Evolutionary conservation across 2,888 invertebrate genomes (phyloP).

Genomic region (Erannis defoliaria): DNA sequence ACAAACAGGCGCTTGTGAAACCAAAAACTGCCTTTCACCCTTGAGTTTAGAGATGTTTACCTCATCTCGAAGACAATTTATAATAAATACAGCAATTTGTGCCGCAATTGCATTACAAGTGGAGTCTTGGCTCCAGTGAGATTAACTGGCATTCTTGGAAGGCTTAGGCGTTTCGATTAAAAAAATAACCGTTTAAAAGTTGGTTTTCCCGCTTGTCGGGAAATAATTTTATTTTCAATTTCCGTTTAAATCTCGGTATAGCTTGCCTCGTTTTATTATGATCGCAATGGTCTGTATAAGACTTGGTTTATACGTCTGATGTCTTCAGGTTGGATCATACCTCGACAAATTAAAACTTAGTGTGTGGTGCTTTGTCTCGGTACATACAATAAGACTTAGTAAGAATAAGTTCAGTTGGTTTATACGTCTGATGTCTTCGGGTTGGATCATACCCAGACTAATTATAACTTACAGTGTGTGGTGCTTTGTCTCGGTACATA

Average conservation of each 20-base stretch:
- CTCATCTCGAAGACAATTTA: not conserved
- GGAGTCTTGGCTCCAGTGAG: not conserved
- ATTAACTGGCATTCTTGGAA: constrained; percentile 3
- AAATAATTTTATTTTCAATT: not conserved
- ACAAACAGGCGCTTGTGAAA: too few species aligned
- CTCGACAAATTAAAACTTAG: too few species aligned
- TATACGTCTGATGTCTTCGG: too few species aligned
- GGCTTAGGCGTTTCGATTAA: not conserved
- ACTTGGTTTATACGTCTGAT: too few species aligned
- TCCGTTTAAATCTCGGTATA: not conserved
- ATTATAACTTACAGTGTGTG: too few species aligned
- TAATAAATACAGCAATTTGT: not conserved
- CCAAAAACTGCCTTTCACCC: too few species aligned
- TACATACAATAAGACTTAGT: too few species aligned
- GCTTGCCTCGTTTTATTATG: not conserved
- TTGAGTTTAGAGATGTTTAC: not conserved
- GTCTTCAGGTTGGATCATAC: too few species aligned
- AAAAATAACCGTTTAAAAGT: not conserved
- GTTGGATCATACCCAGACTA: too few species aligned
- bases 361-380: too few species aligned
- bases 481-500: too few species aligned
- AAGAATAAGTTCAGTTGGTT: too few species aligned
- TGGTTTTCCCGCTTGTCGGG: not conserved
- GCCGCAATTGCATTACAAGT: constrained; percentile 4
- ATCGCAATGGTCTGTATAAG: not conserved